Conservation (phyloP, 2,888 invertebrate species). For the Lasioglossum zephyrum region DNA sequence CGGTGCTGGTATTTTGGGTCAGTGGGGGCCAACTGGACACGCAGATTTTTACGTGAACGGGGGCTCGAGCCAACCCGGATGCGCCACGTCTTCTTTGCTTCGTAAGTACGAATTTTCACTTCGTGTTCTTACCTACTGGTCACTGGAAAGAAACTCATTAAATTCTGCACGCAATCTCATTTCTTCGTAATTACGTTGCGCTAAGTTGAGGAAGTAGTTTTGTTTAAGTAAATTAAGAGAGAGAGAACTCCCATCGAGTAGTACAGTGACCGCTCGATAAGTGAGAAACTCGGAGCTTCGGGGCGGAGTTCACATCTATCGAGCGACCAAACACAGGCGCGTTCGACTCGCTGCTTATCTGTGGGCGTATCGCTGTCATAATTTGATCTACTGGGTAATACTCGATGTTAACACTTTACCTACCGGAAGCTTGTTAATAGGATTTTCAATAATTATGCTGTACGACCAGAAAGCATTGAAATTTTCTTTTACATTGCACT, state of each 20-base stretch:
- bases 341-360: too few relatives aligned
- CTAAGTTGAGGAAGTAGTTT: not conserved
- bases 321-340: too few relatives aligned
- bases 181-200: not conserved
- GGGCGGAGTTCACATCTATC: too few relatives aligned
- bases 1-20: constrained; percentile 94
- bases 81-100: constrained; percentile 92
- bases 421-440: too few relatives aligned
- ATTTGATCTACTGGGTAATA: too few relatives aligned
- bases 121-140: not conserved
- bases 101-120: constrained; percentile 86
- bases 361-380: too few relatives aligned
- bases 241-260: not conserved
- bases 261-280: too few relatives aligned
- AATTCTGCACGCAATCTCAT: not conserved
- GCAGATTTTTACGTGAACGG: constrained; percentile 96
- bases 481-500: too few relatives aligned
- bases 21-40: constrained; percentile 95
- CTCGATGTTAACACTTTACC: too few relatives aligned
- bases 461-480: too few relatives aligned
- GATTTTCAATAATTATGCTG: too few relatives aligned
- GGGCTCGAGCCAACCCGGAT: constrained; percentile 94
- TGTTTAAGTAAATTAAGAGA: not conserved
- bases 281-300: too few relatives aligned
- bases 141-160: not conserved